Evolutionary conservation across 2,113 vertebrate genomes (phyloP).

Genomic region (Uria aalge): DNA sequence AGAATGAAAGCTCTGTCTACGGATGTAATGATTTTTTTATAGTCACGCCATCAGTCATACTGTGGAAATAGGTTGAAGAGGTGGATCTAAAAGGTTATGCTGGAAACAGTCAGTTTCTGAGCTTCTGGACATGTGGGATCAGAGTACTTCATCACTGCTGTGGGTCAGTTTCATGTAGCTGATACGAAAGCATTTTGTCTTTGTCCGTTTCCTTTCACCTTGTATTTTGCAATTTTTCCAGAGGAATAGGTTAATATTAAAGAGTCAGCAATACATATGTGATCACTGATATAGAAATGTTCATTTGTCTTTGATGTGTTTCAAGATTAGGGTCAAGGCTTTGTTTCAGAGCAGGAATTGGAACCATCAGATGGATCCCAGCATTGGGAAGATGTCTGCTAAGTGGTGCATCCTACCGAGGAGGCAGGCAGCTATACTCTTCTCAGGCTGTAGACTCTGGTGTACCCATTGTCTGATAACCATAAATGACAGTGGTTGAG

Average conservation of each 20-base stretch:
- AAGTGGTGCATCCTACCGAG: fast-evolving
- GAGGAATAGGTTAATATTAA: not conserved
- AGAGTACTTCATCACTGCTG: not conserved
- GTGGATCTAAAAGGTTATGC: not conserved
- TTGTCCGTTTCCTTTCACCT: not conserved
- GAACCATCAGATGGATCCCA: not conserved
- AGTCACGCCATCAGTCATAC: not conserved
- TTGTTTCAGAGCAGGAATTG: not conserved
- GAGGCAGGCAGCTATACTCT: not conserved
- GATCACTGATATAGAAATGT: not conserved
- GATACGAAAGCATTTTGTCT: not conserved
- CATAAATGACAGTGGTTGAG: not conserved
- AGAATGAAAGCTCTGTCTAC: not conserved
- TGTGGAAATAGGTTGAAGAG: not conserved
- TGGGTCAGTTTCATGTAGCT: not conserved
- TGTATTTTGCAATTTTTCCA: not conserved
- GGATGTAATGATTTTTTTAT: not conserved
- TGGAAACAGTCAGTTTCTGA: not conserved
- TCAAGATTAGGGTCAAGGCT: not conserved
- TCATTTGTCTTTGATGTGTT: not conserved
- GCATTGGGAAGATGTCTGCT: not conserved
- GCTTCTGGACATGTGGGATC: not conserved
- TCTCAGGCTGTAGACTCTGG: not conserved
- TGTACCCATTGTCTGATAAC: not conserved
- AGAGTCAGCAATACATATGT: not conserved